Evolutionary conservation across 2,113 vertebrate species (phyloP), one percentile per base, ranked within the genome.

Genomic region (Laticauda colubrina): DNA sequence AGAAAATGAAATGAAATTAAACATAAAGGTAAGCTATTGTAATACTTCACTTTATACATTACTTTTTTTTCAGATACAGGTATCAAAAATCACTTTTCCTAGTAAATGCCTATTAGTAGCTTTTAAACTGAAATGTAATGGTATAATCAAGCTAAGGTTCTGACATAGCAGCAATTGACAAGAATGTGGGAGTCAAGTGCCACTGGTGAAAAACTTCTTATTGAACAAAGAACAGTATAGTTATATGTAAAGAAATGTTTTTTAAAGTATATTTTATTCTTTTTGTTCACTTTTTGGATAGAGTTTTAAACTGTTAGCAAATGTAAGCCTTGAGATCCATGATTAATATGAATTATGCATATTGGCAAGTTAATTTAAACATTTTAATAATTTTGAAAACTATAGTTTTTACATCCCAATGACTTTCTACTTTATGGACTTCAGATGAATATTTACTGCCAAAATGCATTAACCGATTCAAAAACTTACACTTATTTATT

Each of bases 11-110:
- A 96, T 96, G 94, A 97, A 97, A 94, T 97, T 98, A 96, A 98
- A 98, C 95, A 98, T 98, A 97, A 99, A 98, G 98, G 98, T 98
- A 98, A 98, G 94, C 96, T 96, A 92, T 86, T 48, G 43, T 92
- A 94, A 91, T 88, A 92, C 7, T 90, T 95, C 89, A 5, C 56
- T 95, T 95, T 91, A 45, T 94, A 92, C 95, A 93, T 3, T 4
- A 61, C 69, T 95, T 96, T 96, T 91, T 69, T 14, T 43, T 48
- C 18, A 96, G 95, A 96, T 85, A 34, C 90, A 96, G 89, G 9
- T 95, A 88, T 93, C 94, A 94, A 94, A 91, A 94, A 51, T 85
- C 69, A 92, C 56, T 55, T 93, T 39, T 29, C 53, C 93, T 91
- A 96, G 94, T 90, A 94, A 88, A 94, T 94, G 94, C n/a, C 87